Percentiles rank a stretch among this genome's conserved stretches.
Conservation (phyloP, 2,113 vertebrate genomes). For the Brachyhypopomus occidentalis region DNA sequence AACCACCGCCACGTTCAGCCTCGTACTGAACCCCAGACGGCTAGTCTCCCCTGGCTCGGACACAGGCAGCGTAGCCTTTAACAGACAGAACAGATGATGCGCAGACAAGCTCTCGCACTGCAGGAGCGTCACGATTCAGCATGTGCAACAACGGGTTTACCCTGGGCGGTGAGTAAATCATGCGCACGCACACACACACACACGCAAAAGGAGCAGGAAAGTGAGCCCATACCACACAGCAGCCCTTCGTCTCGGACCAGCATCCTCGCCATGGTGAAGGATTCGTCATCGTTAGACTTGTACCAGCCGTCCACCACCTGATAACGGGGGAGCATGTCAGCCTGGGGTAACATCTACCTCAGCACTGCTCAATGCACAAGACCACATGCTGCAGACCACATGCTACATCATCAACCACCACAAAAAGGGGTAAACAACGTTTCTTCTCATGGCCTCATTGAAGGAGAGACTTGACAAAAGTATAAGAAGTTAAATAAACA, state of each 20-base stretch:
- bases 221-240: slow-evolving; percentile 43
- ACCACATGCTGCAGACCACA: too few species aligned
- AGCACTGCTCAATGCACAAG: too few species aligned
- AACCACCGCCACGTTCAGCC: too few species aligned
- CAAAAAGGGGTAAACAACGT: not conserved
- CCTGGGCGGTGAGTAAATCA: not conserved
- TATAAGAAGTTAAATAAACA: not conserved
- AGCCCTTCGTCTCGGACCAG: slow-evolving; percentile 84
- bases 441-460: not conserved
- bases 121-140: too few species aligned
- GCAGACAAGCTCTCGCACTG: too few species aligned
- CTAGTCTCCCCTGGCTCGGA: too few species aligned
- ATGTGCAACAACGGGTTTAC: not conserved
- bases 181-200: too few species aligned
- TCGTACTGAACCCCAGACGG: too few species aligned
- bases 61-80: too few species aligned
- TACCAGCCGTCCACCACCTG: slow-evolving; percentile 91
- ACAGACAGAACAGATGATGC: too few species aligned
- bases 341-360: not conserved
- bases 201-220: not conserved
- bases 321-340: not conserved
- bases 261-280: slow-evolving; percentile 87
- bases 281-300: slow-evolving; percentile 86
- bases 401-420: not conserved
- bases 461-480: not conserved